phyloP scores from a whole-genome alignment of 2,113 vertebrate genomes.

The Geococcyx californianus region DNA sequence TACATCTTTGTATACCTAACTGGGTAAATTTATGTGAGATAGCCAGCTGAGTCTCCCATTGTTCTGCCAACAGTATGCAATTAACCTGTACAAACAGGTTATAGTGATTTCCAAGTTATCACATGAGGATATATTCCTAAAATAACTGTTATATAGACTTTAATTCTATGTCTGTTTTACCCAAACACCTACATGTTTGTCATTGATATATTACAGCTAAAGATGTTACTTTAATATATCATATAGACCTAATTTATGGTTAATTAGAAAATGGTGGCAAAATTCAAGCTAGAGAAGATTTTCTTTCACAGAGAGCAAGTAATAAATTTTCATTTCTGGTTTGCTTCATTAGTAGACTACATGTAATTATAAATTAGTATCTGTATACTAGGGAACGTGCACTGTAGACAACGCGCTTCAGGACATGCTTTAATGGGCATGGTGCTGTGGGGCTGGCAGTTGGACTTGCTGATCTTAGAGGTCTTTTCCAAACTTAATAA shows the following conservation, averaged over 20 bases:
- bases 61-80: not conserved
- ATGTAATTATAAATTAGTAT: not conserved
- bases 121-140: not conserved
- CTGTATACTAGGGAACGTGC: rapidly evolving
- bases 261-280: not conserved
- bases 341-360: not conserved
- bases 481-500: too few species aligned
- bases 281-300: not conserved
- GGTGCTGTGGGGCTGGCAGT: too few species aligned
- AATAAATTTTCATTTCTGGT: not conserved
- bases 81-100: not conserved
- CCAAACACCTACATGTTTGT: not conserved
- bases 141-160: not conserved
- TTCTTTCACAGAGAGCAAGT: not conserved
- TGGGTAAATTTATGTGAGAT: not conserved
- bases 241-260: not conserved
- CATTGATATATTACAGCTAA: not conserved
- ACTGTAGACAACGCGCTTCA: too few species aligned
- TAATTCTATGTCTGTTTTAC: not conserved
- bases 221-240: not conserved
- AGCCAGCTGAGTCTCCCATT: not conserved
- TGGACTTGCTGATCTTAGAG: too few species aligned
- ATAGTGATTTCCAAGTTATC: not conserved
- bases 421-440: too few species aligned
- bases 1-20: not conserved